Conservation (phyloP, 2,113 vertebrate species). For the Tretioscincus oriximinensis region DNA sequence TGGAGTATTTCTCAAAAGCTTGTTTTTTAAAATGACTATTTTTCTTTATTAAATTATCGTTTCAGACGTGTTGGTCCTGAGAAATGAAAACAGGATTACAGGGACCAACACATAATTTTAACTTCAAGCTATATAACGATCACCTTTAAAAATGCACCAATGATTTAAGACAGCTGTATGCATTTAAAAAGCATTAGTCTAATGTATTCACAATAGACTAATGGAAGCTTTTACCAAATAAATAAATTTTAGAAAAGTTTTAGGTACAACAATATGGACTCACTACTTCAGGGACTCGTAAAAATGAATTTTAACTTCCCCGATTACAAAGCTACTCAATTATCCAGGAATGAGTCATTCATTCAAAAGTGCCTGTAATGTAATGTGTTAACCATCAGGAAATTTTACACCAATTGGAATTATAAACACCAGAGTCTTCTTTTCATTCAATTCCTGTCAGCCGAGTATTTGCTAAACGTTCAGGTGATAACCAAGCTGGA, state of each 20-base stretch:
- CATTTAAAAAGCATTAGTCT: conserved; percentile 62
- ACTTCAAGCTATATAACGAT: conserved; percentile 71
- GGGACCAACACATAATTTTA: conserved; percentile 73
- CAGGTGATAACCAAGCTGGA: background rate
- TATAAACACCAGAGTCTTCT: conserved; percentile 76
- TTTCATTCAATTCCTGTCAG: conserved; percentile 37
- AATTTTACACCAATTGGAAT: conserved; percentile 83
- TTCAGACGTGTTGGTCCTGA: conserved; percentile 54
- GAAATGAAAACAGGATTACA: conserved; percentile 69
- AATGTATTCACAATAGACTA: conserved; percentile 64
- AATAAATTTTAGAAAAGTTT: conserved; percentile 69
- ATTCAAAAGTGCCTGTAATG: conserved; percentile 73
- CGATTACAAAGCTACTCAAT: conserved; percentile 80
- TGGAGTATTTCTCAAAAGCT: conserved; percentile 52
- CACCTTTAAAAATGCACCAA: conserved; percentile 55
- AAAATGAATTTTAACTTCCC: conserved; percentile 78
- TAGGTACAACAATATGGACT: conserved; percentile 73
- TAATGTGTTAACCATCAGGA: conserved; percentile 82
- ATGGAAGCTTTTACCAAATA: conserved; percentile 76
- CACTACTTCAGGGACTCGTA: conserved; percentile 71
- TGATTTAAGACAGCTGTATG: conserved; percentile 68
- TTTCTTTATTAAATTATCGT: conserved; percentile 35
- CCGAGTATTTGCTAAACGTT: conserved; percentile 49
- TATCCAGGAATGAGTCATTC: conserved; percentile 78
- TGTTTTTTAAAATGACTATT: conserved; percentile 19